Evolutionary conservation across 2,113 vertebrate species (phyloP), one percentile per base, ranked within the genome.

Genomic region (Coreoperca whiteheadi): DNA sequence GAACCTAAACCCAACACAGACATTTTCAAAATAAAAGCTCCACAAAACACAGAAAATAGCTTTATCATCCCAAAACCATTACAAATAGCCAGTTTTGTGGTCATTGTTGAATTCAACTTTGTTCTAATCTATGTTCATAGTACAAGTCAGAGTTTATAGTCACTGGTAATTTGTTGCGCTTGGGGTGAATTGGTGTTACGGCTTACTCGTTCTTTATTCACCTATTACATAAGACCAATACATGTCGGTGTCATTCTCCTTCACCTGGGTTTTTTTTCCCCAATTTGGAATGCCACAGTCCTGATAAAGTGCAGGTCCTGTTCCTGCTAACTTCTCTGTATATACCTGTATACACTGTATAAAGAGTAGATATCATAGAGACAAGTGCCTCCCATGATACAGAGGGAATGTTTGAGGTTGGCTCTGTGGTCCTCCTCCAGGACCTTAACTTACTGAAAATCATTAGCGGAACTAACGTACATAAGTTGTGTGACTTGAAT

Each of bases 401-500:
- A 15, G 6, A 41, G 12, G 61, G 16, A 23, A 21, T 25, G 20
- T 34, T 23, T 64, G 50, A 65, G 18, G 21, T 20, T 16, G n/a
- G 30, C 14, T 63, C 25, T 65, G 25, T 48, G 25, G 54, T 51
- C 41, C 20, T 50, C n/a, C 15, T 74, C 25, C 57, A 25, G 57
- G n/a, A 28, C 41, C 12, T 8, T 46, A 46, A 43, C 37, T 21
- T 46, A 23, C 23, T 30, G 37, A 75, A 65, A 48, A 25, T 14
- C 9, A 61, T 54, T 32, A 37, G 16, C 14, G 25, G 65, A 53
- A 59, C 3, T 20, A 5, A 64, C 6, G 30, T 15, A 32, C 34
- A 37, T 51, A 21, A 60, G 61, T 32, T 15, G 23, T 69, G 12
- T 70, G 54, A 65, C n/a, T 56, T 54, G 21, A 82, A 56, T 51